Evolutionary conservation across 2,888 invertebrate species (phyloP), one percentile per base, ranked within the genome.

Genomic region (Entomobrya proxima): DNA sequence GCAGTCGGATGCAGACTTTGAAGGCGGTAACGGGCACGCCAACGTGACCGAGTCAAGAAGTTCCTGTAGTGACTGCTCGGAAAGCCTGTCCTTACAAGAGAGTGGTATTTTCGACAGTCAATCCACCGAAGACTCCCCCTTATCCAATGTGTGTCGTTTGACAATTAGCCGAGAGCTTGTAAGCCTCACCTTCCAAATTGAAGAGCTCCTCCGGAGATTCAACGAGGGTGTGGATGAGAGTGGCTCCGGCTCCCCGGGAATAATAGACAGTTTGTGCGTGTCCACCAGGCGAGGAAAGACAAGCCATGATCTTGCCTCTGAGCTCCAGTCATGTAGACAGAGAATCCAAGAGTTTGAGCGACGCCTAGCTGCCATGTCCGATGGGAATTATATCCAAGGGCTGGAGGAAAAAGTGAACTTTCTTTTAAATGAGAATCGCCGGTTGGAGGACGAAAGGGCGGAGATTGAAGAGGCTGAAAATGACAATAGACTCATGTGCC

Each of bases 401-500:
- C 91, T 93, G 44, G 91, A 91, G 1, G 92, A 93, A 78, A 91
- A 92, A n/a, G 93, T 95, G 74, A 92, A 93, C 88, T 93, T 93
- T 91, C 93, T 95, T 90, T 93, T 94, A 90, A 93, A 93, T 67
- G 94, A 94, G 90, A 95, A 95, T 91, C 93, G 93, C 83, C 92
- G 93, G 89, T 92, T 95, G 89, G 95, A 95, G 91, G 95, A 95
- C 91, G 95, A 95, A 91, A 94, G 94, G 91, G 94, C 95, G 91
- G 95, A 95, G 91, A 93, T 95, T 88, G 95, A 95, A 92, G 95
- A 95, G 92, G 95, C 95, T 35, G 95, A 95, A 92, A 95, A 95
- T 92, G 95, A 95, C 90, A 94, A 88, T 77, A 84, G 90, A 69
- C 87, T 88, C 82, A 87, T 89, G 86, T 90, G 89, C 86, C 90